phyloP scores from a whole-genome alignment of 2,113 vertebrate species.

The Apaloderma vittatum region DNA sequence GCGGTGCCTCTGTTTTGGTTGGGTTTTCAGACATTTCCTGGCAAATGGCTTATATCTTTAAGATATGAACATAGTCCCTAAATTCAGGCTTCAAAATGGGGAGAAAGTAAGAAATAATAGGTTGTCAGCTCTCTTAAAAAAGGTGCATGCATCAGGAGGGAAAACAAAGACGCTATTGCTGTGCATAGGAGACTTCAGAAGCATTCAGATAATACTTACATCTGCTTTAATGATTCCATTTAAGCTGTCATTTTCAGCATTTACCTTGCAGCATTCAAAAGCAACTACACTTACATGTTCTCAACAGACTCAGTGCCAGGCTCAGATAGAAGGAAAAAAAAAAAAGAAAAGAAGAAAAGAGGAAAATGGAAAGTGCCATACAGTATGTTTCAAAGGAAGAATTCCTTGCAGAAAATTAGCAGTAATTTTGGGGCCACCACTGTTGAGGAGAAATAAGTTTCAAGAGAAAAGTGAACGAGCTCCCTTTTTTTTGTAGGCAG shows the following conservation, averaged over 20 bases:
- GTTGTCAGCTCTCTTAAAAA: constrained; percentile 76
- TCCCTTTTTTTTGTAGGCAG: not conserved
- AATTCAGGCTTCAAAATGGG: constrained; percentile 62
- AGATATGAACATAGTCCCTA: constrained; percentile 45
- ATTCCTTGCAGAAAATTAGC: constrained; percentile 76
- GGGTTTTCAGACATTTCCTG: constrained; percentile 43
- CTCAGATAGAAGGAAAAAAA: not conserved
- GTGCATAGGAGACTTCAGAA: constrained; percentile 70
- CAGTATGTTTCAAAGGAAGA: constrained; percentile 69
- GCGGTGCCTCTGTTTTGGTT: constrained; percentile 17
- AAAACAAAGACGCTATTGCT: constrained; percentile 76
- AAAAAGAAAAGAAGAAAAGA: not conserved
- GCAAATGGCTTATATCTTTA: constrained; percentile 66
- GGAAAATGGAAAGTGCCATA: constrained; percentile 43
- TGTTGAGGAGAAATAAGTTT: constrained; percentile 70
- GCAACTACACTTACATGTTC: constrained; percentile 73
- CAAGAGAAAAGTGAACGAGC: constrained; percentile 29
- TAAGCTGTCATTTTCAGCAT: constrained; percentile 83
- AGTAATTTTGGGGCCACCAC: constrained; percentile 55
- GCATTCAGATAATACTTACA: constrained; percentile 78
- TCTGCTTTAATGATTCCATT: constrained; percentile 84
- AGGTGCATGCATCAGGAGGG: constrained; percentile 63
- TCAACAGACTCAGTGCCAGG: constrained; percentile 62
- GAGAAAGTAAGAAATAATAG: constrained; percentile 77
- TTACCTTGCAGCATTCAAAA: constrained; percentile 81